A percentile compares a stretch with the other conserved stretches of the same genome.
Evolutionary conservation across 2,888 invertebrate genomes (phyloP).

Genomic region (Nipponacmea schrenckii): DNA sequence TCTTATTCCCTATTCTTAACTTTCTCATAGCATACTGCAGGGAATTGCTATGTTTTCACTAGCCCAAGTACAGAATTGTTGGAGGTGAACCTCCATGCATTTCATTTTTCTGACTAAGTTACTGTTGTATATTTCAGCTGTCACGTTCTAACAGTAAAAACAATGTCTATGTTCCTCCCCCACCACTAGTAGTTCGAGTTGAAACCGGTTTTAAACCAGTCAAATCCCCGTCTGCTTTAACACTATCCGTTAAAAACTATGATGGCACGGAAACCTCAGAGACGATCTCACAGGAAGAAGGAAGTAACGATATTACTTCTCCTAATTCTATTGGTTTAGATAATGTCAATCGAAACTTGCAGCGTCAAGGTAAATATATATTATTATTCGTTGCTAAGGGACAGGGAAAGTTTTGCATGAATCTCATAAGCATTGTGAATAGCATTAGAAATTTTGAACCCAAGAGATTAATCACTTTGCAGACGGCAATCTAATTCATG

Average conservation of each 20-base stretch:
- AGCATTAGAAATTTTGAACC: too few relatives aligned
- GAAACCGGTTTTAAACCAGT: conserved; percentile 61
- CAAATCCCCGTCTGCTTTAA: conserved; percentile 47
- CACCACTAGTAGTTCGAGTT: conserved; percentile 55
- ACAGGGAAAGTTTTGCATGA: too few relatives aligned
- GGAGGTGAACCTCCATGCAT: too few relatives aligned
- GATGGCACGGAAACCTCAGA: conserved; percentile 62
- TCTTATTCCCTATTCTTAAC: too few relatives aligned
- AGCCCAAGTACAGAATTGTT: too few relatives aligned
- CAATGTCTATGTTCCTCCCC: conserved; percentile 42
- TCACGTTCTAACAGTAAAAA: conserved; percentile 31
- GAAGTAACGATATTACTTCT: conserved; percentile 22
- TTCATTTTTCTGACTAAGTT: too few relatives aligned
- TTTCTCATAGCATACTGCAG: too few relatives aligned
- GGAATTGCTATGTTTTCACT: too few relatives aligned
- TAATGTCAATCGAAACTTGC: neutral
- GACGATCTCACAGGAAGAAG: conserved; percentile 46
- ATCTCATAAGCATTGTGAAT: too few relatives aligned
- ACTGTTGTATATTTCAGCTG: conserved; percentile 20
- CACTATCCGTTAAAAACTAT: conserved; percentile 59
- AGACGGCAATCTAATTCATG: too few relatives aligned
- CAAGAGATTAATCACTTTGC: too few relatives aligned
- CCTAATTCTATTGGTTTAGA: neutral
- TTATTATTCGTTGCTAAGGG: neutral
- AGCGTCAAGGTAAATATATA: neutral